Evolutionary conservation across 1,140 invertebrate species (phyloP).

Genomic region (Cepaea nemoralis): DNA sequence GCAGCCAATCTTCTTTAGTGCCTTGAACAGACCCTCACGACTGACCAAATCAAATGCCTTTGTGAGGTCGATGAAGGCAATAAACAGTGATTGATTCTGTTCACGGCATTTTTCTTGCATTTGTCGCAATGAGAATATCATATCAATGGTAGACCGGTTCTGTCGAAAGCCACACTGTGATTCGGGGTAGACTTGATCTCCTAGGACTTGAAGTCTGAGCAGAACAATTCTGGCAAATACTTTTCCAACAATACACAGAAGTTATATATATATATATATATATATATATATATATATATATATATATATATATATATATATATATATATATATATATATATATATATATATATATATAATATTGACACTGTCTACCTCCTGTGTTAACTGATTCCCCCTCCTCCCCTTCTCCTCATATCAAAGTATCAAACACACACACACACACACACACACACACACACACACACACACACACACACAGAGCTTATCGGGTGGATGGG

Average conservation of each 20-base stretch:
- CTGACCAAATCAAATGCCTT: too few species aligned
- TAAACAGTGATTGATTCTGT: not conserved
- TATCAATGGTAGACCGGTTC: not conserved
- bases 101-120: not conserved
- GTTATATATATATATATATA: constrained; percentile 27
- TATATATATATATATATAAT: constrained; percentile 4
- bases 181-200: not conserved
- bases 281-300: constrained; percentile 28
- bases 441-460: too few species aligned
- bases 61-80: too few species aligned
- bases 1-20: too few species aligned
- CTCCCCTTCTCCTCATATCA: too few species aligned
- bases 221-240: not conserved
- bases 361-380: not conserved
- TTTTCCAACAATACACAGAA: not conserved
- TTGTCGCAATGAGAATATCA: not conserved
- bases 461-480: too few species aligned
- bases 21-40: too few species aligned
- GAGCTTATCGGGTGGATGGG: too few species aligned
- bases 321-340: constrained; percentile 25
- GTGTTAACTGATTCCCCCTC: too few species aligned
- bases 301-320: constrained; percentile 28
- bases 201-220: not conserved
- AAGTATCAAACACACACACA: too few species aligned
- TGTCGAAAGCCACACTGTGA: not conserved